These are phyloP conservation scores for Pseudorasbora parva DNA, from an alignment of 2,113 vertebrate genomes.

Conservation along the genomic window DNA sequence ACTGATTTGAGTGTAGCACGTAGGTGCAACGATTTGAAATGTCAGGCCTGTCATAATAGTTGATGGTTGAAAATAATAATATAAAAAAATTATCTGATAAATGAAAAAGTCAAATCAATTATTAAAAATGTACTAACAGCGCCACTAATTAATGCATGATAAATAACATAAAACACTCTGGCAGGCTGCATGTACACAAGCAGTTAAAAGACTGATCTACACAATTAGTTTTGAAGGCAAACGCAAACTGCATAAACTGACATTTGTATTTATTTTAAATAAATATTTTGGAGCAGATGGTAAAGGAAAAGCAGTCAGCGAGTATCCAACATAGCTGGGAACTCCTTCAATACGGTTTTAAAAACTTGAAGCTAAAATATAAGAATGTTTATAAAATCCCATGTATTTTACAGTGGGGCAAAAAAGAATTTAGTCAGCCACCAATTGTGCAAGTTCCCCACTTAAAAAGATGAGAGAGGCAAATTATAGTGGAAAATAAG, in stretches of 20 bases:
- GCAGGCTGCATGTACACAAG: not conserved
- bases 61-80: not conserved
- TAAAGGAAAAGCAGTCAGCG: not conserved
- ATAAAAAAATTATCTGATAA: constrained; percentile 13
- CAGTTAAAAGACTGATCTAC: not conserved
- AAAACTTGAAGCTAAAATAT: not conserved
- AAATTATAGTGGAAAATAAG: too few relatives aligned
- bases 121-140: not conserved
- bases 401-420: too few relatives aligned
- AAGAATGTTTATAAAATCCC: not conserved
- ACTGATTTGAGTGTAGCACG: not conserved
- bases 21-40: constrained; percentile 6
- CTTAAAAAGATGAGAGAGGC: too few relatives aligned
- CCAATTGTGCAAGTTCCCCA: too few relatives aligned
- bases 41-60: constrained; percentile 32
- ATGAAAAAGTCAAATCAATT: constrained; percentile 15
- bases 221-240: not conserved
- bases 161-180: not conserved
- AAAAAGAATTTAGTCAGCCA: too few relatives aligned
- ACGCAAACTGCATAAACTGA: not conserved
- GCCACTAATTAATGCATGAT: not conserved
- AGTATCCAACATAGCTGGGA: not conserved
- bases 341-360: not conserved
- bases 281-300: not conserved
- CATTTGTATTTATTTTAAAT: not conserved